Evolutionary conservation across 2,113 vertebrate species (phyloP).

Genomic region (Lonchura striata): DNA sequence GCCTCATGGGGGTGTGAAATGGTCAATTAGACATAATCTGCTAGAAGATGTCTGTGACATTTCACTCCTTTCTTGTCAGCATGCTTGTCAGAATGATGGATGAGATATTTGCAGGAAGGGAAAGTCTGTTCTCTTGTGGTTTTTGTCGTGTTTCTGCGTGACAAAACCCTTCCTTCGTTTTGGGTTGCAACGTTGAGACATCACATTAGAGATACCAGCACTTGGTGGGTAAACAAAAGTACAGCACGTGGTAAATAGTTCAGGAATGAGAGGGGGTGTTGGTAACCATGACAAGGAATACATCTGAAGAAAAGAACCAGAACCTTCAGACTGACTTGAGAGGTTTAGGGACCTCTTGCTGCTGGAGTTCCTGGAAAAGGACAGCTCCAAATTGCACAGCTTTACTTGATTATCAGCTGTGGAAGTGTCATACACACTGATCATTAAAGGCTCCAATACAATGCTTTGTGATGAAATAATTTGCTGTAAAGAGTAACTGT

Average conservation of each 20-base stretch:
- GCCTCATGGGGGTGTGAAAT: not conserved
- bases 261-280: not conserved
- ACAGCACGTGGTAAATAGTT: not conserved
- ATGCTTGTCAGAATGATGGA: not conserved
- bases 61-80: not conserved
- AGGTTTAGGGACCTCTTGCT: not conserved
- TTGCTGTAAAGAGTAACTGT: not conserved
- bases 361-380: not conserved
- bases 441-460: not conserved
- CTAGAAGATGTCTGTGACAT: not conserved
- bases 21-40: not conserved
- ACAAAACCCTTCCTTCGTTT: not conserved
- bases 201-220: not conserved
- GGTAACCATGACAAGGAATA: not conserved
- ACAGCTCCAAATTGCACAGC: not conserved
- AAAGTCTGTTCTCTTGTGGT: not conserved
- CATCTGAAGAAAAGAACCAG: not conserved
- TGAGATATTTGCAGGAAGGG: not conserved
- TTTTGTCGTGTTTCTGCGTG: fast-evolving
- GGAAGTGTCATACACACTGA: not conserved
- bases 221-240: not conserved
- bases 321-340: not conserved
- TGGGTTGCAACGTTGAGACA: fast-evolving
- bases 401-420: not conserved
- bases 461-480: not conserved